Evolutionary conservation across 2,797 vertebrate genomes (phyloP), one percentile per base, ranked within the genome.

Genomic region (Morelia viridis): DNA sequence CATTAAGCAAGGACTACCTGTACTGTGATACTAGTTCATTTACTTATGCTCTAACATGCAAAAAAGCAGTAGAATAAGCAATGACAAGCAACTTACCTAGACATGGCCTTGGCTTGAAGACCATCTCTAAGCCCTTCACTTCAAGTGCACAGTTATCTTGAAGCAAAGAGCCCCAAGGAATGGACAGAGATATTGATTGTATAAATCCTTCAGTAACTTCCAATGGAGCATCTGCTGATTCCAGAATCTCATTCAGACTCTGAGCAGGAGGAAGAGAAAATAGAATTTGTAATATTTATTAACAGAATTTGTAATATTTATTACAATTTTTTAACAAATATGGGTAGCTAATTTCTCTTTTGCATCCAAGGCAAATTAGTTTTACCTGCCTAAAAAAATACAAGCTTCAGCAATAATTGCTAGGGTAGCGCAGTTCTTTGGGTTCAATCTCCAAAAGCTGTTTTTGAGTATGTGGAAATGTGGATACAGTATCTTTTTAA

Each of bases 151-250:
- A 99, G 95, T 99, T 99, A 94, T 99, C 99, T 95, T 99, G 99
- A 28, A 99, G 98, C 94, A 99, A 97, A 0, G 99, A 98, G 15
- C 99, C 98, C 99, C 99, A 99, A 0, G 99, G 99, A 87, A 99
- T 98, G 1, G 98, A 99, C 76, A 99, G 97, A 89, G 99, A 99
- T 95, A 99, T 99, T n/a, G 98, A 98, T 89, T 99, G 98, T 96
- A 99, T 99, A 96, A 99, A 99, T 86, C 99, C 99, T 92, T 99
- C 98, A 0, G 97, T 99, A 92, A 99, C 98, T 97, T 99, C 99
- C 96, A 99, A 97, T 28, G 99, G 99, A 22, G 98, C 99, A 93
- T 99, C 99, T 94, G 98, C 99, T 0, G 99, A 99, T 93, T 99
- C 99, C 94, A 99, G 95, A 92, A 99, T 98, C 96, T 99, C 99